Conservation (phyloP, 2,113 vertebrate genomes). For the Vireo altiloquus region DNA sequence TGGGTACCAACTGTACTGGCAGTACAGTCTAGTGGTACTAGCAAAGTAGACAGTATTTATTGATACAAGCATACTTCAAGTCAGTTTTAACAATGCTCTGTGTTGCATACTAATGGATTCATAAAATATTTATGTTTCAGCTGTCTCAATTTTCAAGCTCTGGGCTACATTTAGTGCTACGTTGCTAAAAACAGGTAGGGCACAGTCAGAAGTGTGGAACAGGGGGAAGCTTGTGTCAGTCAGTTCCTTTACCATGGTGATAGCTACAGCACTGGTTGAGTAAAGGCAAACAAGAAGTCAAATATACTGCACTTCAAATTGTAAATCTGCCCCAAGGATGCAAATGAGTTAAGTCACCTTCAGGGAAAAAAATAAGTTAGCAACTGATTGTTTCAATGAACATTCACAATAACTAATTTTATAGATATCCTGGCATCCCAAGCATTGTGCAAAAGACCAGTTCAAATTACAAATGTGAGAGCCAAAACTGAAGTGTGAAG, state of each 20-base stretch:
- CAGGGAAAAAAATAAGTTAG: neutral
- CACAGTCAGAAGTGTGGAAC: neutral
- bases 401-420: neutral
- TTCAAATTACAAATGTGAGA: neutral
- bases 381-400: neutral
- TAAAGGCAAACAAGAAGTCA: neutral
- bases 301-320: neutral
- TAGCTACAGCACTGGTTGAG: neutral
- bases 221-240: neutral
- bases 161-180: neutral
- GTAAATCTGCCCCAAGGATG: neutral
- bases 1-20: neutral
- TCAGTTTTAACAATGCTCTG: neutral
- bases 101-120: neutral
- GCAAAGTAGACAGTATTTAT: neutral
- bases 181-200: neutral
- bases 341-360: neutral
- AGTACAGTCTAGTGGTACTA: neutral
- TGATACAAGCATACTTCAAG: neutral
- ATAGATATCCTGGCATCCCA: neutral
- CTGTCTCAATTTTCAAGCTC: neutral
- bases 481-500: neutral
- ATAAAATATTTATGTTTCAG: neutral
- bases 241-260: neutral
- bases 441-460: neutral